Percentiles rank a stretch among this genome's conserved stretches.
Conservation (phyloP, 2,888 invertebrate species). For the Leptura quadrifasciata region DNA sequence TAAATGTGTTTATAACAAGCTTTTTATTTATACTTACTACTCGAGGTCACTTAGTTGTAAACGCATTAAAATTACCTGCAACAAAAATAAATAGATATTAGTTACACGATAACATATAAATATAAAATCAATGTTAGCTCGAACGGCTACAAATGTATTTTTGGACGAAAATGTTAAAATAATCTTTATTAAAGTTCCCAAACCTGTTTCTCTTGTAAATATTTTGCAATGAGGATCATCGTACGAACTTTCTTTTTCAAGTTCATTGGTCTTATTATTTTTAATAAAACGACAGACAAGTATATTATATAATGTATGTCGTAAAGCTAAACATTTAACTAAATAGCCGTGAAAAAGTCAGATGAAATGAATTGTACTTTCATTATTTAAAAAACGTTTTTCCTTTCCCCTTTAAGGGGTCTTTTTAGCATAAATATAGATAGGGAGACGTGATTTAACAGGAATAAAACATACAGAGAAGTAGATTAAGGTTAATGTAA, state of each 20-base stretch:
- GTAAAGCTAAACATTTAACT: no score
- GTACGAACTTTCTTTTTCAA: conserved; percentile 27
- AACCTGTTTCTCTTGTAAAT: conserved; percentile 20
- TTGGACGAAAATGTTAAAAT: conserved; percentile 14
- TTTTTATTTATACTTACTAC: conserved; percentile 30
- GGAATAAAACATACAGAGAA: no score
- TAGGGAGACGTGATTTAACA: no score
- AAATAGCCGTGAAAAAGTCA: no score
- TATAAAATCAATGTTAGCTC: not conserved
- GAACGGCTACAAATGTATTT: not conserved
- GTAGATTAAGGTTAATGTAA: no score
- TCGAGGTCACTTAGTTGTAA: conserved; percentile 1
- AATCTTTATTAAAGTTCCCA: conserved; percentile 10
- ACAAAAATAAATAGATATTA: conserved; percentile 39
- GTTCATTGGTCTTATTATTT: conserved; percentile 31
- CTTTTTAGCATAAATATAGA: no score
- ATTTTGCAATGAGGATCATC: conserved; percentile 10
- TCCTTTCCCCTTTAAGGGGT: no score
- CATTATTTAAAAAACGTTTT: no score
- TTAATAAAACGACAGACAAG: conserved; percentile 20
- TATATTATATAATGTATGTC: not conserved
- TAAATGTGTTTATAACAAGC: not conserved
- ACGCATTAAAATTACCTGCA: conserved; percentile 33
- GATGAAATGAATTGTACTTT: no score
- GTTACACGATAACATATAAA: not conserved